Evolutionary conservation across 2,797 vertebrate genomes (phyloP).

Genomic region (Anabas testudineus): DNA sequence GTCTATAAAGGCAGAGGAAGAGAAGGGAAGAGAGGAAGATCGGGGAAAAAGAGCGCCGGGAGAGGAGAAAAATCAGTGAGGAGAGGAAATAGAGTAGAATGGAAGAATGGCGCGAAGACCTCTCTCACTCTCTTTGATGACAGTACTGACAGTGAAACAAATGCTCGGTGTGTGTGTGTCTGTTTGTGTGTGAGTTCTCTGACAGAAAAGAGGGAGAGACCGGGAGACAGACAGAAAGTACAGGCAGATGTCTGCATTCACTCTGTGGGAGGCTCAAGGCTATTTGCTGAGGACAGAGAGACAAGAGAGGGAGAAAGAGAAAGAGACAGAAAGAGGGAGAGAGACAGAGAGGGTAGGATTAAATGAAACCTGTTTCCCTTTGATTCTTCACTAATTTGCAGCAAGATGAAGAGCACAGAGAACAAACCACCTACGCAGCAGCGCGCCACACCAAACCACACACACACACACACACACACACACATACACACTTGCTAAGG

Average conservation of each 20-base stretch:
- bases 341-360: conserved; percentile 70
- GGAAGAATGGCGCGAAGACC: conserved; percentile 63
- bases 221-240: conserved; percentile 57
- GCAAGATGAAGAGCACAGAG: conserved; percentile 73
- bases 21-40: conserved; percentile 45
- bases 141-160: conserved; percentile 75
- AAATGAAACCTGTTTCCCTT: conserved; percentile 79
- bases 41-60: conserved; percentile 9
- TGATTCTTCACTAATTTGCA: conserved; percentile 81
- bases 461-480: conserved; percentile 39
- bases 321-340: conserved; percentile 39
- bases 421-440: conserved; percentile 77
- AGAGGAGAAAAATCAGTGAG: conserved; percentile 22
- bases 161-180: conserved; percentile 37
- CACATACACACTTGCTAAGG: conserved; percentile 47
- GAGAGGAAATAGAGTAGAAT: conserved; percentile 61
- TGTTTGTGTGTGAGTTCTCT: conserved; percentile 45
- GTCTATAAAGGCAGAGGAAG: conserved; percentile 67
- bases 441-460: conserved; percentile 57
- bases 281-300: conserved; percentile 73
- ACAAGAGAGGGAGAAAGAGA: conserved; percentile 50
- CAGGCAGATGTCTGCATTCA: conserved; percentile 78
- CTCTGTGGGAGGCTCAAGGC: conserved; percentile 81
- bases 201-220: conserved; percentile 44
- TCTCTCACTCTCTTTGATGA: conserved; percentile 74